phyloP scores from a whole-genome alignment of 2,888 invertebrate genomes.

The Neoascia interrupta region DNA sequence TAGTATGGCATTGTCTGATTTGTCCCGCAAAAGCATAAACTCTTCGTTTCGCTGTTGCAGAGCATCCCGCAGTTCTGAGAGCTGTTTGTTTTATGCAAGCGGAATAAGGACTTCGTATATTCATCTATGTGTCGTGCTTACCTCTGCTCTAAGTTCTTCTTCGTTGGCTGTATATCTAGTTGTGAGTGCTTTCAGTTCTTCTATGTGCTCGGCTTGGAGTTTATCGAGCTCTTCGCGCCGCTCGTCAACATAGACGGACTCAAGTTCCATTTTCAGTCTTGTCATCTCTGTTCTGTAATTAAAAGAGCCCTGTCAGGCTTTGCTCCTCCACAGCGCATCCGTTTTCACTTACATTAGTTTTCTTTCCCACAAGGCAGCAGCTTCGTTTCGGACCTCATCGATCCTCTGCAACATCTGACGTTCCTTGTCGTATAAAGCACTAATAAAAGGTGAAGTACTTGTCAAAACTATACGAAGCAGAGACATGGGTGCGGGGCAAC shows the following conservation, averaged over 20 bases:
- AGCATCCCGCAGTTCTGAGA: slow-evolving; percentile 84
- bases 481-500: slow-evolving; percentile 50
- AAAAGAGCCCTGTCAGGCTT: not conserved
- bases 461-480: slow-evolving; percentile 60
- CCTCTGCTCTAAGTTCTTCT: slow-evolving; percentile 82
- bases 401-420: slow-evolving; percentile 79
- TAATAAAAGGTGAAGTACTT: slow-evolving; percentile 70
- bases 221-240: slow-evolving; percentile 82
- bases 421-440: slow-evolving; percentile 80
- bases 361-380: slow-evolving; percentile 84
- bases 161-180: slow-evolving; percentile 82
- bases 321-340: not conserved
- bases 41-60: slow-evolving; percentile 79
- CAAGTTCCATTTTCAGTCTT: slow-evolving; percentile 83
- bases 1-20: slow-evolving; percentile 81
- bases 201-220: slow-evolving; percentile 82
- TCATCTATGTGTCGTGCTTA: slow-evolving; percentile 67
- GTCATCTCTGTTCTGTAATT: slow-evolving; percentile 81
- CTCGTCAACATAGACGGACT: slow-evolving; percentile 83
- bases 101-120: too few species aligned
- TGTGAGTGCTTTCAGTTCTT: slow-evolving; percentile 81
- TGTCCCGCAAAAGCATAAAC: slow-evolving; percentile 79
- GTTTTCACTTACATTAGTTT: slow-evolving; percentile 79
- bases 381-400: slow-evolving; percentile 81
- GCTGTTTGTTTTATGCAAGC: slow-evolving; percentile 81